Evolutionary conservation across 2,888 invertebrate species (phyloP).

Genomic region (Conus canariensis): DNA sequence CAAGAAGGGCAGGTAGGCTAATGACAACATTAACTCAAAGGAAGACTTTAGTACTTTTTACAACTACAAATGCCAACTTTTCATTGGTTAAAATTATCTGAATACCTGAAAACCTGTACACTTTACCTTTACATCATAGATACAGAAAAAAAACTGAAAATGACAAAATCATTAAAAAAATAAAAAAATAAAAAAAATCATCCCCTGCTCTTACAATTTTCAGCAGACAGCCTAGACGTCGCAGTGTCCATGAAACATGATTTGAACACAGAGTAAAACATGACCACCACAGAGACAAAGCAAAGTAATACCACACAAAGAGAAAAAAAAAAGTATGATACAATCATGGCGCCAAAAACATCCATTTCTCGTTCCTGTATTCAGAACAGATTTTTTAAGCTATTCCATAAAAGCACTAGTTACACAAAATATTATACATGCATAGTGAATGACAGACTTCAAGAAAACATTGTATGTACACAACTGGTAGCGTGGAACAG

Average conservation of each 20-base stretch:
- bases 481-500: background rate
- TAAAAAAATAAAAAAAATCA: background rate
- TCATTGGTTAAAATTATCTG: background rate
- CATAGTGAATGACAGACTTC: background rate
- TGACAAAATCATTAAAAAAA: background rate
- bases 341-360: slow-evolving; percentile 38
- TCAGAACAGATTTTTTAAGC: background rate
- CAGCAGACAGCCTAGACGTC: background rate
- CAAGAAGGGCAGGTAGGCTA: background rate
- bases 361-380: slow-evolving; percentile 31
- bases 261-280: background rate
- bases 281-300: slow-evolving; percentile 6
- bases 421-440: slow-evolving; percentile 19
- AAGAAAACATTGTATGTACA: background rate
- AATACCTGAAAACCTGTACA: background rate
- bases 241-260: background rate
- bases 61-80: background rate
- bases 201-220: background rate
- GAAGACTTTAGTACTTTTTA: background rate
- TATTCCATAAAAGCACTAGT: slow-evolving; percentile 2
- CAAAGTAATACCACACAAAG: background rate
- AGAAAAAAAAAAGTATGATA: slow-evolving; percentile 35
- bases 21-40: background rate
- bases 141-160: background rate
- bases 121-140: background rate